Evolutionary conservation across 1,140 invertebrate genomes (phyloP).

Genomic region (Pantala flavescens): DNA sequence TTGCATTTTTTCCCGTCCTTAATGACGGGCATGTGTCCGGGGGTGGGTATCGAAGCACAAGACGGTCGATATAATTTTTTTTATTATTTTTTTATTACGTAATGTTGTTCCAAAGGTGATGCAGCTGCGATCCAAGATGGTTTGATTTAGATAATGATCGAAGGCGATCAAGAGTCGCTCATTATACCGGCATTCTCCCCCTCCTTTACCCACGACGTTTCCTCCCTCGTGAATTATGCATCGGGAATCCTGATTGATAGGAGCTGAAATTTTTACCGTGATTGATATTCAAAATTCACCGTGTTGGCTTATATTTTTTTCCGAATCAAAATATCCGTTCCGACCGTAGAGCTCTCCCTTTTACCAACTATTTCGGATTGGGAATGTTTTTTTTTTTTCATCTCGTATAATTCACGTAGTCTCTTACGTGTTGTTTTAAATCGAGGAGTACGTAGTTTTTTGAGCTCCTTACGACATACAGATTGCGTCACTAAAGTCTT

Average conservation of each 20-base stretch:
- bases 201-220: not conserved
- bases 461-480: no score
- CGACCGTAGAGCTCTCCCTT: no score
- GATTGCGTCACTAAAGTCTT: no score
- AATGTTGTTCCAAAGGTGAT: not conserved
- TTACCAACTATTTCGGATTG: no score
- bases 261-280: not conserved
- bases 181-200: not conserved
- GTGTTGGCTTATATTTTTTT: not conserved
- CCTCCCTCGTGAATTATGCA: not conserved
- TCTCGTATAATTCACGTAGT: no score
- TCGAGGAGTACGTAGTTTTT: no score
- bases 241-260: not conserved
- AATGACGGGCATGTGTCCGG: not conserved
- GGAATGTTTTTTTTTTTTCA: no score
- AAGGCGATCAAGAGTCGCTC: not conserved
- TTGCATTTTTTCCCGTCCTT: constrained; percentile 1
- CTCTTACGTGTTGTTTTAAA: no score
- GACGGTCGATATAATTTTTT: not conserved
- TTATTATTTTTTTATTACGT: not conserved
- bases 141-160: constrained; percentile 10
- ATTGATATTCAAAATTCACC: constrained; percentile 4
- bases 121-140: not conserved
- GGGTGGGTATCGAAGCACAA: not conserved
- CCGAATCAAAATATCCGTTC: no score